Conservation (phyloP, 2,113 vertebrate genomes). For the Trinectes maculatus region DNA sequence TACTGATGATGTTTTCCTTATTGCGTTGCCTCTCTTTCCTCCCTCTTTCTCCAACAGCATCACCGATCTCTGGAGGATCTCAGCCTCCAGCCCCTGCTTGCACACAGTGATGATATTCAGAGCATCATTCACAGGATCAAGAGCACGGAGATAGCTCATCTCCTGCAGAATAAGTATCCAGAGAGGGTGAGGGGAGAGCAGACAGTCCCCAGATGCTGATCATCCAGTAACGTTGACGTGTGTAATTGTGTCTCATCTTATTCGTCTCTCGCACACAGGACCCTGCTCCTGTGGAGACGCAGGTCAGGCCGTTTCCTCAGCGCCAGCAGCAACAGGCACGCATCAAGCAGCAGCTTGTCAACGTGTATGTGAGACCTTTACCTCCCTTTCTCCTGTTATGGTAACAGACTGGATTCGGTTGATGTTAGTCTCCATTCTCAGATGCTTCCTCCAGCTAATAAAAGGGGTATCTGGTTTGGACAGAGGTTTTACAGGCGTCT, state of each 20-base stretch:
- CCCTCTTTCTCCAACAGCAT: slow-evolving; percentile 43
- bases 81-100: slow-evolving; percentile 42
- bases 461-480: slow-evolving; percentile 59
- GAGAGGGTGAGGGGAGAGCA: slow-evolving; percentile 65
- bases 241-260: slow-evolving; percentile 7
- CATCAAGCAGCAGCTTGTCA: slow-evolving; percentile 79
- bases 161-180: slow-evolving; percentile 55
- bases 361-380: slow-evolving; percentile 80
- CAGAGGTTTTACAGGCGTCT: slow-evolving; percentile 59
- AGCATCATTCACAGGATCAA: slow-evolving; percentile 74
- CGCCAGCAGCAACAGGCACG: slow-evolving; percentile 71
- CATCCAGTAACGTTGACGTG: not conserved
- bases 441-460: slow-evolving; percentile 59
- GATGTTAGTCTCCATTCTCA: slow-evolving; percentile 62
- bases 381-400: slow-evolving; percentile 70
- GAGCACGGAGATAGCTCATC: slow-evolving; percentile 62
- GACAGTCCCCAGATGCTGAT: not conserved
- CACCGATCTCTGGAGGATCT: slow-evolving; percentile 59
- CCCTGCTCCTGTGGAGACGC: slow-evolving; percentile 52
- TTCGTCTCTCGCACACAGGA: slow-evolving; percentile 57
- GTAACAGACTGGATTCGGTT: slow-evolving; percentile 55
- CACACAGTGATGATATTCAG: slow-evolving; percentile 62
- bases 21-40: not conserved
- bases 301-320: slow-evolving; percentile 64
- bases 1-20: not conserved